Base-by-base conservation (phyloP, 2,113 vertebrate species). In the Rattus norvegicus region DNA sequence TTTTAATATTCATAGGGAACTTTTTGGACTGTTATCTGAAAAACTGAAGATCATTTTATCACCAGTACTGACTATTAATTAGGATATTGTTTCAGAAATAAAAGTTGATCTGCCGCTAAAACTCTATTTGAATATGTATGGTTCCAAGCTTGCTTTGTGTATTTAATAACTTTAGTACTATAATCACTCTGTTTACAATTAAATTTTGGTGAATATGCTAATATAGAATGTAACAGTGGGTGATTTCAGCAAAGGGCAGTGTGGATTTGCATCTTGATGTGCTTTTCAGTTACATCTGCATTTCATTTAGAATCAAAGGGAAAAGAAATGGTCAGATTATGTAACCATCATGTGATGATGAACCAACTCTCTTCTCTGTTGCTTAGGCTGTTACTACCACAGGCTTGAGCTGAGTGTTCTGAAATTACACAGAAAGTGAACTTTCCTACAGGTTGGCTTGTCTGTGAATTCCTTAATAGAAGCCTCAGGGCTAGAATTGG, bases 91-190 rank as follows among this genome's bases (percentile, higher is more conserved):
- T 97, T 96, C 96, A 90, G 81, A 97, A 95, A 93, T 76, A 97
- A 97, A 98, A 98, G 97, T 98, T 98, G 96, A 96, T 98, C 94
- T 96, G 92, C 95, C 70, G 87, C 97, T 97, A 95, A 94, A 97
- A 97, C 97, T 97, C 96, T 96, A 88, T 98, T 97, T 98, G 97
- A 98, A 98, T 98, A 98, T 98, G 96, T 97, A 98, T 98, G 95
- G 95, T 97, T 94, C 95, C 94, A 97, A 95, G 97, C 97, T 98
- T 97, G 95, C 97, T 98, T 98, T 98, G 97, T 97, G 91, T 98
- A 97, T 98, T 98, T 98, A 98, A 98, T 98, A 98, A 98, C 97
- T 97, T 98, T 97, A 97, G 96, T 95, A 88, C 96, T 94, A 92
- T 97, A 97, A 98, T 97, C 95, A 96, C 95, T 97, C 96, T 98